Base-by-base conservation (phyloP, 2,888 invertebrate species). In the Punctoribates punctum region DNA sequence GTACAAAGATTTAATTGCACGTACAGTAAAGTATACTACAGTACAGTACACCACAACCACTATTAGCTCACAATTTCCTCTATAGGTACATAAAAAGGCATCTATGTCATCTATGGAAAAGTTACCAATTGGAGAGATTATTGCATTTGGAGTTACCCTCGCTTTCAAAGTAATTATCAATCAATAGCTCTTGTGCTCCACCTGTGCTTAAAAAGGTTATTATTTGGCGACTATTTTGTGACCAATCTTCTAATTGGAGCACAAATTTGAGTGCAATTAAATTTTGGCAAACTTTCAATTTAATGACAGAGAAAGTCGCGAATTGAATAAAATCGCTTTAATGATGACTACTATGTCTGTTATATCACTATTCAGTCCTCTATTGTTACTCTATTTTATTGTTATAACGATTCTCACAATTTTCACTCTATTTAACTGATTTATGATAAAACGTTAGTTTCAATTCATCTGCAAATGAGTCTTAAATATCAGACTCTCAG, bases 1-100 rank as follows among this genome's bases (percentile, higher is more conserved):
- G 51, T 51, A 25, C 60, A 60, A 60, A 60, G 27, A 60, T 60
- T 60, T 60, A 60, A 60, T 60, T 60, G 60, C 60, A 60, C 60
- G 60, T 60, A 60, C 60, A 27, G n/a, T 51, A 42, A 5, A 42
- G 42, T 42, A 42, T 42, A 9, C 8, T 42, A 42, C 8, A 42
- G 8, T 42, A 42, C 42, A 42, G 42, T 42, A 42, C 8, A 42
- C 8, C n/a, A n/a, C n/a, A n/a, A 42, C 42, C 42, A 1, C 60
- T 23, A 25, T 60, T 27, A 42, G 42, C 13, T 11, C 13, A 13
- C 5, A 27, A 11, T 27, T 27, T 6, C 4, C 29, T 60, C 60
- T 27, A 60, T 29, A 60, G 51, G 51, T 51, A 27, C 27, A 54
- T 29, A 60, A 20, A 60, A 20, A 25, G 8, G 3, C n/a, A 57